phyloP scores from a whole-genome alignment of 2,797 vertebrate species.

The Lophotriccus pileatus region DNA sequence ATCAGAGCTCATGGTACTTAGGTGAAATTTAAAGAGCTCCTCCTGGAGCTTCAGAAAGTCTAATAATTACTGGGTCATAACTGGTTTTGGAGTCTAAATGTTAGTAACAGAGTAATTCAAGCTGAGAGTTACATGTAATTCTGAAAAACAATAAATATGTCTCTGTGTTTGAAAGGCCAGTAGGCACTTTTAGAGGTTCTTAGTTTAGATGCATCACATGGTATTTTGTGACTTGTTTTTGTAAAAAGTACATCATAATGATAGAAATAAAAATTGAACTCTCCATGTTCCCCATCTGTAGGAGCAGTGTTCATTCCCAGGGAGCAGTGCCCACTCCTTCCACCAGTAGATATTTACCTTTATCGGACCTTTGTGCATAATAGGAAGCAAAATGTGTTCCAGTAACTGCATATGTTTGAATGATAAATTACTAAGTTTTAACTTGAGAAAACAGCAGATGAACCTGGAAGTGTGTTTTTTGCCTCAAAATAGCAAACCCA shows the following conservation, averaged over 20 bases:
- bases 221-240: constrained; percentile 2
- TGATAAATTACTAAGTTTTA: background rate
- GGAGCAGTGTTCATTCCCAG: background rate
- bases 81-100: background rate
- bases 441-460: background rate
- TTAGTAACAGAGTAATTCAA: background rate
- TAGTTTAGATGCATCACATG: background rate
- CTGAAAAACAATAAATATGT: background rate
- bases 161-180: background rate
- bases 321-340: background rate
- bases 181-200: background rate
- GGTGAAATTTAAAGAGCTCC: background rate
- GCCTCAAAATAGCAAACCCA: background rate
- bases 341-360: background rate
- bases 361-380: background rate
- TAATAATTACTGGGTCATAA: background rate
- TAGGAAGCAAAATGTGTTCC: background rate
- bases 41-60: background rate
- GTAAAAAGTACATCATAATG: background rate
- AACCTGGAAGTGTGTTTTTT: background rate
- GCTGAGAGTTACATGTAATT: background rate
- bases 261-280: background rate
- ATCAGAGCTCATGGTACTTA: background rate
- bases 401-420: background rate
- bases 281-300: background rate